Conservation (phyloP, 2,797 vertebrate genomes). For the Phrynocephalus vlangalii region DNA sequence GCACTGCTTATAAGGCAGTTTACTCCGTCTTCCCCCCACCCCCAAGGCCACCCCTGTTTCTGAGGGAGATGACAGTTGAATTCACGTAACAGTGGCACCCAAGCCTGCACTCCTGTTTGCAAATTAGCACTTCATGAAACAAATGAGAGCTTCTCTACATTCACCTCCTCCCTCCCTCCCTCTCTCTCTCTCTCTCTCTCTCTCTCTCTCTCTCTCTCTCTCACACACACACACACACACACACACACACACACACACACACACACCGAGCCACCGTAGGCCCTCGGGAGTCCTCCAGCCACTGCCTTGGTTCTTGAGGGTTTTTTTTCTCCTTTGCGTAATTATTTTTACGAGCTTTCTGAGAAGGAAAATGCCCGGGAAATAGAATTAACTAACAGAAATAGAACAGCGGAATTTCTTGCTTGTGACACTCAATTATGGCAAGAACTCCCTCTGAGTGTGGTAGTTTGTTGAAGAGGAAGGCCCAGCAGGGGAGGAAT, state of each 20-base stretch:
- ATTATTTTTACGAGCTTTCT: conserved; percentile 28
- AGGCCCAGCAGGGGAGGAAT: conserved; percentile 10
- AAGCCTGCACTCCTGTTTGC: neutral
- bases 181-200: neutral
- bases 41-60: neutral
- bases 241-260: neutral
- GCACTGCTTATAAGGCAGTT: too few relatives aligned
- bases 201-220: neutral
- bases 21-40: neutral
- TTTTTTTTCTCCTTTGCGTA: neutral
- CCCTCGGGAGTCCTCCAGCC: conserved; percentile 1
- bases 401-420: conserved; percentile 29
- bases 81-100: neutral
- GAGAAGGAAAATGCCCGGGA: conserved; percentile 25
- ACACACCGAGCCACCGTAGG: neutral
- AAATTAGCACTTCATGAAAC: neutral
- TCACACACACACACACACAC: neutral
- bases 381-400: conserved; percentile 7
- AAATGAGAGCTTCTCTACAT: neutral
- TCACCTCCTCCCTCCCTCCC: too few relatives aligned
- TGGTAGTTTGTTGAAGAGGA: conserved; percentile 6
- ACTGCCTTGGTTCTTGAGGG: conserved; percentile 5
- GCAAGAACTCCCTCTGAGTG: conserved; percentile 5
- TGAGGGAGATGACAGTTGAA: neutral
- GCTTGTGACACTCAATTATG: conserved; percentile 23